Conservation (phyloP, 2,113 vertebrate species). For the Siniperca knerii region DNA sequence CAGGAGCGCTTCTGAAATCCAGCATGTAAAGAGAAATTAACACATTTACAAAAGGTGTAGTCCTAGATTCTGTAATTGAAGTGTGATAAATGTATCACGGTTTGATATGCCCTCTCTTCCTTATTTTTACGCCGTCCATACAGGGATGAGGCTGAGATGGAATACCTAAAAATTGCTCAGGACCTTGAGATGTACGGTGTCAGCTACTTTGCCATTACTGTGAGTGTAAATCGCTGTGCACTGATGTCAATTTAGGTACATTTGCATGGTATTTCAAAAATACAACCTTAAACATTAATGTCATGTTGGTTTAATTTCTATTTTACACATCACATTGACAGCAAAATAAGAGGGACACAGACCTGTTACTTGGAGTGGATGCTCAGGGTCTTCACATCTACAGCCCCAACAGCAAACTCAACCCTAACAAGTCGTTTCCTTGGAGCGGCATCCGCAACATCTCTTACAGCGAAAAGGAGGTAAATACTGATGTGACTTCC, state of each 20-base stretch:
- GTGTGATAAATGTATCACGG: not conserved
- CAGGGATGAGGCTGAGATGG: slow-evolving; percentile 95
- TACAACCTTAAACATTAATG: not conserved
- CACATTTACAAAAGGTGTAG: not conserved
- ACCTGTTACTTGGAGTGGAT: slow-evolving; percentile 90
- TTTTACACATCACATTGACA: slow-evolving; percentile 57
- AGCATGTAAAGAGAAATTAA: not conserved
- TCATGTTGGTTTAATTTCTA: slow-evolving; percentile 4
- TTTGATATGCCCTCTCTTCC: not conserved
- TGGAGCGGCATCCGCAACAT: slow-evolving; percentile 93
- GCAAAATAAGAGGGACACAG: slow-evolving; percentile 93
- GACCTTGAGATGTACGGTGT: slow-evolving; percentile 96
- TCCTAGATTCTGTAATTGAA: not conserved
- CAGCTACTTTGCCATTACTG: slow-evolving; percentile 93
- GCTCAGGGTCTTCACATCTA: slow-evolving; percentile 94
- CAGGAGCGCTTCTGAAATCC: not conserved
- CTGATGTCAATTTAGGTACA: not conserved
- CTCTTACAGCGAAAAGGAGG: slow-evolving; percentile 94
- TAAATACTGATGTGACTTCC: slow-evolving; percentile 49
- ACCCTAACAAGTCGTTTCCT: slow-evolving; percentile 91
- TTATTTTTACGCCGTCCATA: not conserved
- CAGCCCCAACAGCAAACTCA: slow-evolving; percentile 91
- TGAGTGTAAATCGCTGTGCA: slow-evolving; percentile 77
- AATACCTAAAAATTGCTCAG: slow-evolving; percentile 94
- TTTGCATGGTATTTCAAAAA: not conserved